Conservation (phyloP, 2,113 vertebrate species). For the Phrynosoma platyrhinos region DNA sequence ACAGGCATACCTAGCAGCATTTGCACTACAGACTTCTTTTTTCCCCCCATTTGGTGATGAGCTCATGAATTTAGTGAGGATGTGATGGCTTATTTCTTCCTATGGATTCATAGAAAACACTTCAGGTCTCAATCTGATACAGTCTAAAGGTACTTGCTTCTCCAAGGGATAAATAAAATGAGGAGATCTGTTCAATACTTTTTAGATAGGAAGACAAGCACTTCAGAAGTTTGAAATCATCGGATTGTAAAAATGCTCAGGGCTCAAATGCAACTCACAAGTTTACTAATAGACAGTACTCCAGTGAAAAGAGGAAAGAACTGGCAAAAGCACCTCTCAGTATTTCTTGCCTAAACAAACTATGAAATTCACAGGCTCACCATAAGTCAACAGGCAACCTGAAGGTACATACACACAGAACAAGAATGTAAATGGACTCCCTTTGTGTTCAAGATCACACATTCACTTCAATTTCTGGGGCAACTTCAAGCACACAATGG, state of each 20-base stretch:
- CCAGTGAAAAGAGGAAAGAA: neutral
- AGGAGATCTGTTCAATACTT: conserved; percentile 21
- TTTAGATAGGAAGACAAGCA: conserved; percentile 35
- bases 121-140: conserved; percentile 59
- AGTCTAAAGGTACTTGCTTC: conserved; percentile 65
- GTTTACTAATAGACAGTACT: neutral
- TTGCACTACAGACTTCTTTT: neutral
- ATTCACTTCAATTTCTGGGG: neutral
- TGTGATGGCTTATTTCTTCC: conserved; percentile 47
- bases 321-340: too few relatives aligned
- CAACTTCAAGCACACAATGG: neutral
- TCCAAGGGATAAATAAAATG: conserved; percentile 34
- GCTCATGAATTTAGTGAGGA: conserved; percentile 33
- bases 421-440: neutral
- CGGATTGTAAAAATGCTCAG: conserved; percentile 39
- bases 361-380: too few relatives aligned
- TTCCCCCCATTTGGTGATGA: neutral
- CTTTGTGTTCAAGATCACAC: neutral
- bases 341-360: too few relatives aligned
- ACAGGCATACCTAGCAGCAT: conserved; percentile 44
- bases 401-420: too few relatives aligned
- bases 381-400: too few relatives aligned
- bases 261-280: conserved; percentile 29
- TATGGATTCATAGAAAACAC: conserved; percentile 32
- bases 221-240: neutral